Base-by-base conservation (phyloP, 37 sponge, comb jelly and placozoan genomes). In the Lycopodina hypogea region DNA sequence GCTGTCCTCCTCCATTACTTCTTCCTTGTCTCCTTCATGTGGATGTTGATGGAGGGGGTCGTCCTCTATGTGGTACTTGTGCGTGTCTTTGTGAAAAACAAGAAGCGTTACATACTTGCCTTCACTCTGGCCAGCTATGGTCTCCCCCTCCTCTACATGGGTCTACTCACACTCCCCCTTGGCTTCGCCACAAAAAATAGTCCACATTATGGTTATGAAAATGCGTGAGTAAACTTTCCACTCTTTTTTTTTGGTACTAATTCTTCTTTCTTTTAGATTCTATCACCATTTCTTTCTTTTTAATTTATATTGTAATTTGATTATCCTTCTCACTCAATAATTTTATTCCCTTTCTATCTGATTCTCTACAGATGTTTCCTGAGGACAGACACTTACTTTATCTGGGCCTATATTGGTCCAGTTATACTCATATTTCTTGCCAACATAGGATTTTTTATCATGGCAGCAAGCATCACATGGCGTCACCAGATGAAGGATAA, bases 1-100 rank as follows among this genome's bases (percentile, higher is more conserved):
- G 77, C 84, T 52, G 79, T 90, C 30, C 59, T 85, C 21, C 69
- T 85, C 28, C 85, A 85, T 21, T 85, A 82, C 75, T 77, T 82
- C 50, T 82, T 80, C 82, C 63, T 78, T 24, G 86, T 85, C 29
- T 24, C 57, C 30, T 85, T 90, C 83, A 85, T 90, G 90, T 90
- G 90, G 90, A 84, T 90, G 90, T 65, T 90, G 78, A 90, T 90
- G 90, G 90, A 89, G 81, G 90, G 86, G 17, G 86, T 82, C 38
- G 75, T 90, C 38, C 69, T 85, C 52, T 85, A 81, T 52, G 72
- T 90, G 41, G 76, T 71, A 19, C 74, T 90, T 4, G 86, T 90
- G 22, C 59, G 58, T 28, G 90, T 90, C 32, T 90, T 90, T 82
- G 53, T 53, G 23, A 68, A 68, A n/a, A 0, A 51, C 6, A 52